phyloP scores from a whole-genome alignment of 2,797 vertebrate species.

The Manis javanica region DNA sequence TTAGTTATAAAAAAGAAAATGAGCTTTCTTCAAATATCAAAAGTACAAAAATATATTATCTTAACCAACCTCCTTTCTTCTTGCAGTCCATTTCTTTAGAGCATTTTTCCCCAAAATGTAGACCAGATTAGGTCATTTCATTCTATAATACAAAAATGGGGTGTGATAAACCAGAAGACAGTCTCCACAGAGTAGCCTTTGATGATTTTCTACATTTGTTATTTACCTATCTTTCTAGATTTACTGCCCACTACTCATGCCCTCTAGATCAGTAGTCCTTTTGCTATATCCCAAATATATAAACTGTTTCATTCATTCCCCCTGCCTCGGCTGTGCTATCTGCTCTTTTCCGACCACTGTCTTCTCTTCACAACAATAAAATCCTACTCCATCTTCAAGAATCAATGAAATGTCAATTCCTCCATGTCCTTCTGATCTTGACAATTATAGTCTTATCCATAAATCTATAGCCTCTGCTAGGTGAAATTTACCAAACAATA shows the following conservation, averaged over 20 bases:
- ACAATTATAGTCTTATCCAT: neutral
- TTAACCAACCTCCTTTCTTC: neutral
- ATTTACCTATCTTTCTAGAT: neutral
- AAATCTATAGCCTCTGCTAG: neutral
- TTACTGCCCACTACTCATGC: neutral
- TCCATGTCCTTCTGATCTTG: neutral
- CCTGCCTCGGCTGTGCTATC: neutral
- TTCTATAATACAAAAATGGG: neutral
- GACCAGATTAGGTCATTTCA: neutral
- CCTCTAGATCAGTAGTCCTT: neutral
- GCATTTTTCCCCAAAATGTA: neutral
- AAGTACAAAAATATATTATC: neutral
- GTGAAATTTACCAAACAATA: neutral
- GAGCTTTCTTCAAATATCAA: neutral
- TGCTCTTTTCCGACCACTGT: neutral
- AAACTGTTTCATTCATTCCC: neutral
- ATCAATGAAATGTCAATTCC: neutral
- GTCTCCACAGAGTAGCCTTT: neutral
- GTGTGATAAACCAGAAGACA: neutral
- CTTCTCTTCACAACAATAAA: neutral
- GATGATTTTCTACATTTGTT: neutral
- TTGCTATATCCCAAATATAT: neutral
- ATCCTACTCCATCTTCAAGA: neutral
- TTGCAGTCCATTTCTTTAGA: neutral
- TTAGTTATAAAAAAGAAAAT: neutral